Conservation (phyloP, 2,113 vertebrate species). For the Rhinolophus ferrumequinum region DNA sequence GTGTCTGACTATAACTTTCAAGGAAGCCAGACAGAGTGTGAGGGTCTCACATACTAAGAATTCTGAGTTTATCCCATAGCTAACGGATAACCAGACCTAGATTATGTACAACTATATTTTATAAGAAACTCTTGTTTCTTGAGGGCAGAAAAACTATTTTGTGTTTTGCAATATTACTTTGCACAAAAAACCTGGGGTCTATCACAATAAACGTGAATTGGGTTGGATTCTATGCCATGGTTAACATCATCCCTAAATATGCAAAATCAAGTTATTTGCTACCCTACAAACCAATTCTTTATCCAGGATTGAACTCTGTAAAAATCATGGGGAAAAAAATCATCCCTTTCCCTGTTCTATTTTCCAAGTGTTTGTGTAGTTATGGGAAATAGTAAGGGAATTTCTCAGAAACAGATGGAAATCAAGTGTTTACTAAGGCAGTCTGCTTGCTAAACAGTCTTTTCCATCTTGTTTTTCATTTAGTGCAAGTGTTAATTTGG, state of each 20-base stretch:
- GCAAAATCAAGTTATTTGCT: background rate
- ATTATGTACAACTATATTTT: background rate
- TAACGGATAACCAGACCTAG: background rate
- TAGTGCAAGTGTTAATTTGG: background rate
- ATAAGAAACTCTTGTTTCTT: background rate
- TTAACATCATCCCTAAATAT: background rate
- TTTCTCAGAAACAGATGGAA: background rate
- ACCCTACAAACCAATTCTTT: background rate
- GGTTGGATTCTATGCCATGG: background rate
- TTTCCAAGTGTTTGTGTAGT: background rate
- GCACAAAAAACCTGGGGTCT: background rate
- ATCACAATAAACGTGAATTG: background rate
- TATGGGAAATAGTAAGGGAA: background rate
- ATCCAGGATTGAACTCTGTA: background rate
- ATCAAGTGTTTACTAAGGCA: background rate
- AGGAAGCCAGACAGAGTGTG: background rate
- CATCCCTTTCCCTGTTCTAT: background rate
- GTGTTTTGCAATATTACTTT: background rate
- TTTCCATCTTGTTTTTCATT: conserved; percentile 30
- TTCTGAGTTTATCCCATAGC: background rate
- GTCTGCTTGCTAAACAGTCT: background rate
- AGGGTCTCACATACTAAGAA: background rate
- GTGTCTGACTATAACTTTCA: background rate
- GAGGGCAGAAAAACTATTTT: background rate
- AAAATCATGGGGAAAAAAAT: background rate